Evolutionary conservation across 2,113 vertebrate genomes (phyloP).

Genomic region (Tringa solitaria): DNA sequence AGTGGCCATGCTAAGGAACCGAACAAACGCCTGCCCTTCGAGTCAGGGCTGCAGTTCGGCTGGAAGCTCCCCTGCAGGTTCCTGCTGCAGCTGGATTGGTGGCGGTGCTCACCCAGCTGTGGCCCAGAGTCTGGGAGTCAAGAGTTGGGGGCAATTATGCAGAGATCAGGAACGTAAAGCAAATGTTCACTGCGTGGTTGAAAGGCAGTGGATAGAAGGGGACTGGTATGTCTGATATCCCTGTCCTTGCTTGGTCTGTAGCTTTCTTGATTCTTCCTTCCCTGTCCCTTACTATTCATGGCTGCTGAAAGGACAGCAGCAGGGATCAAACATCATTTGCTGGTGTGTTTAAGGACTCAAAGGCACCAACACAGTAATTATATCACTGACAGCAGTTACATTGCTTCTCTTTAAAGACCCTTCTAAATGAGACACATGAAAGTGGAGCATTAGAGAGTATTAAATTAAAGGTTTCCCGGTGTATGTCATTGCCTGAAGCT

Average conservation of each 20-base stretch:
- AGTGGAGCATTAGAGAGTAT: not conserved
- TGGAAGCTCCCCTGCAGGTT: not conserved
- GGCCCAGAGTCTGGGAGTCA: not conserved
- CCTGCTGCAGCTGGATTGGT: not conserved
- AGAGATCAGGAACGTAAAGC: not conserved
- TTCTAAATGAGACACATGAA: constrained; percentile 50
- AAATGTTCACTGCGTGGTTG: not conserved
- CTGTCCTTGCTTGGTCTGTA: not conserved
- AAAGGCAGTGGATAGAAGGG: not conserved
- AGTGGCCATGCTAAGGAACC: not conserved
- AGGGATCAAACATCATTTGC: not conserved
- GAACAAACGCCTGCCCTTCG: not conserved
- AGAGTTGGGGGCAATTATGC: not conserved
- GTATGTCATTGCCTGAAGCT: constrained; percentile 44
- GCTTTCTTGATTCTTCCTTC: not conserved
- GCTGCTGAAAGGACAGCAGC: not conserved
- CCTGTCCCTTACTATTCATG: not conserved
- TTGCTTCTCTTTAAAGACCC: constrained; percentile 18
- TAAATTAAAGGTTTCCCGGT: constrained; percentile 40
- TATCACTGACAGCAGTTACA: constrained; percentile 13
- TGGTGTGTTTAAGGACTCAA: not conserved
- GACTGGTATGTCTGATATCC: not conserved
- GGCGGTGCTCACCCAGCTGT: not conserved
- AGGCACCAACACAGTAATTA: constrained; percentile 2
- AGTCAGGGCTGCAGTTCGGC: not conserved